Evolutionary conservation across 1,140 invertebrate species (phyloP).

Genomic region (Probaryconus sp.): DNA sequence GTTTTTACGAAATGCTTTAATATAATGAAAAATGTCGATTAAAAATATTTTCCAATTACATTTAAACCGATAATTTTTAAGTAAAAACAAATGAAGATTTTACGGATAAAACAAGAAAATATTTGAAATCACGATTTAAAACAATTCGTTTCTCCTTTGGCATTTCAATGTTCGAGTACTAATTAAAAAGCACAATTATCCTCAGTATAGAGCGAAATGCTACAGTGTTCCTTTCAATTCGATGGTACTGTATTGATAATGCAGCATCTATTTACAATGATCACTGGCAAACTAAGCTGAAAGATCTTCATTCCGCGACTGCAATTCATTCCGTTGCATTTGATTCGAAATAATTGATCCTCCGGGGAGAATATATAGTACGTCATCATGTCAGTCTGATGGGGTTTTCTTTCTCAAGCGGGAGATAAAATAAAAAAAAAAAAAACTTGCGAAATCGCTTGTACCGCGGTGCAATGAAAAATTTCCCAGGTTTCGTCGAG

Average conservation of each 20-base stretch:
- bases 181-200: conserved; percentile 11
- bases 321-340: conserved; percentile 69
- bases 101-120: too few species aligned
- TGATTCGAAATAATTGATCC: conserved; percentile 73
- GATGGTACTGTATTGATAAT: conserved; percentile 3
- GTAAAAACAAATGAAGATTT: too few species aligned
- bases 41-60: too few species aligned
- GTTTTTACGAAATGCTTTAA: too few species aligned
- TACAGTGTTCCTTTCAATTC: conserved; percentile 11
- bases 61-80: too few species aligned
- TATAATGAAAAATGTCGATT: too few species aligned
- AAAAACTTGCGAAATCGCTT: conserved; percentile 65
- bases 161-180: too few species aligned
- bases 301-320: conserved; percentile 41
- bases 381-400: conserved; percentile 67
- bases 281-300: conserved; percentile 4
- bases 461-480: conserved; percentile 26
- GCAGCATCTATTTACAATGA: conserved; percentile 15
- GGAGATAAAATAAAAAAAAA: conserved; percentile 69
- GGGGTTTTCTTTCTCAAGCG: conserved; percentile 32
- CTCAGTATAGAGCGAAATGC: too few species aligned
- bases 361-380: conserved; percentile 61
- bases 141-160: too few species aligned
- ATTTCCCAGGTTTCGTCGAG: conserved; percentile 5
- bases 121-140: too few species aligned